Evolutionary conservation across 2,888 invertebrate species (phyloP).

Genomic region (Drosophila koepferae): DNA sequence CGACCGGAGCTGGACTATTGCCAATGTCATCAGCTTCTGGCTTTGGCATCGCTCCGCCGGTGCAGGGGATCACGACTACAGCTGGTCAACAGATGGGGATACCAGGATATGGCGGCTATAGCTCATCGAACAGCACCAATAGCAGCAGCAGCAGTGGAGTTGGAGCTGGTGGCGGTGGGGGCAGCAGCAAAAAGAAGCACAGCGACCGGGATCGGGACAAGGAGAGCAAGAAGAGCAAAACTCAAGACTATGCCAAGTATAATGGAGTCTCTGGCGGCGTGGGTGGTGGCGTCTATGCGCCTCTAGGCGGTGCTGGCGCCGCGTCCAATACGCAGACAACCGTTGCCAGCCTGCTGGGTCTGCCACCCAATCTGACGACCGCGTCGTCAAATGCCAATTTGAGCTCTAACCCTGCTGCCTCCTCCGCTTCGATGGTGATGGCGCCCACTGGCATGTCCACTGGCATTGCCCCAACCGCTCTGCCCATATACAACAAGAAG

Average conservation of each 20-base stretch:
- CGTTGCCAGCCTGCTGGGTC: slow-evolving; percentile 38
- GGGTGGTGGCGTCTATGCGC: slow-evolving; percentile 45
- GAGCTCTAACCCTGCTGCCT: slow-evolving; percentile 16
- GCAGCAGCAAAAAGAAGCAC: slow-evolving; percentile 81
- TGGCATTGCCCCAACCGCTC: slow-evolving; percentile 46
- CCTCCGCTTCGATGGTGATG: slow-evolving; percentile 26
- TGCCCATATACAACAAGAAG: slow-evolving; percentile 70
- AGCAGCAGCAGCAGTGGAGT: slow-evolving; percentile 36
- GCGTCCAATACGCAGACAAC: slow-evolving; percentile 44
- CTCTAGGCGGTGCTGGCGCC: slow-evolving; percentile 74
- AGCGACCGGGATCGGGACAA: slow-evolving; percentile 84
- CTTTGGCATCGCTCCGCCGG: slow-evolving; percentile 39
- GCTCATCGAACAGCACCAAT: slow-evolving; percentile 28
- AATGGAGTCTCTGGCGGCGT: slow-evolving; percentile 64
- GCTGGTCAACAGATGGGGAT: not conserved
- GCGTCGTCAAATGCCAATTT: slow-evolving; percentile 23
- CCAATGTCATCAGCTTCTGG: slow-evolving; percentile 32
- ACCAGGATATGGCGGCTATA: slow-evolving; percentile 19
- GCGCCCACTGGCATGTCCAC: slow-evolving; percentile 21
- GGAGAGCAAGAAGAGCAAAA: slow-evolving; percentile 82
- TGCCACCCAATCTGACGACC: slow-evolving; percentile 36
- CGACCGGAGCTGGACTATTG: slow-evolving; percentile 39
- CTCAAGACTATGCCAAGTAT: slow-evolving; percentile 80
- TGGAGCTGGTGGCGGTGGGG: slow-evolving; percentile 52
- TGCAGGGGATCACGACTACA: slow-evolving; percentile 13